A percentile compares a stretch with the other conserved stretches of the same genome.
These are phyloP conservation scores for Laterallus jamaicensis DNA, from an alignment of 2,113 vertebrate genomes.

Conservation along the genomic window DNA sequence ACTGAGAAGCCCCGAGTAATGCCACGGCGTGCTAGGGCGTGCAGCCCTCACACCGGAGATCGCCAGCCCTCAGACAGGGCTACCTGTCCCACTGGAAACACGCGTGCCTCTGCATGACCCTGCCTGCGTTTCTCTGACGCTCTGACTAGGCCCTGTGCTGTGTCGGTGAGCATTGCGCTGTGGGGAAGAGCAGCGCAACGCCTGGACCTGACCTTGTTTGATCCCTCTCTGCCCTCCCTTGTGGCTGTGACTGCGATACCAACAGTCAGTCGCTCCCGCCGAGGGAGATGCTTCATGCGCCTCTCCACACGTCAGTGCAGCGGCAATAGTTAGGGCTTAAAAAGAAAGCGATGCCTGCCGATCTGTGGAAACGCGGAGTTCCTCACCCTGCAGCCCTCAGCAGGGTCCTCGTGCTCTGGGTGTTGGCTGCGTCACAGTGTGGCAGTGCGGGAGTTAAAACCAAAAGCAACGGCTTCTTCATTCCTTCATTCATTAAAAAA, in stretches of 20 bases:
- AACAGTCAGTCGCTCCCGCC: not conserved
- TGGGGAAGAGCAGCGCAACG: accelerated
- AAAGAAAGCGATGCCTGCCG: not conserved
- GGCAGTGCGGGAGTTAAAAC: not conserved
- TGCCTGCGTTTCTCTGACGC: not conserved
- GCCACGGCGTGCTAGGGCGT: not conserved
- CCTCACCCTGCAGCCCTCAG: not conserved
- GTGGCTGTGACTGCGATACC: not conserved
- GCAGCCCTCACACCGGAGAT: too few relatives aligned
- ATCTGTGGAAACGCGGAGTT: not conserved
- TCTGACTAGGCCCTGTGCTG: not conserved
- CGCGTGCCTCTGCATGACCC: not conserved
- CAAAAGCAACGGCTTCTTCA: not conserved
- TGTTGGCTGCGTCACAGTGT: too few relatives aligned
- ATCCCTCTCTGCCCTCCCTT: not conserved
- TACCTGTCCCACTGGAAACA: not conserved
- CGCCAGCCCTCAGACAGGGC: not conserved
- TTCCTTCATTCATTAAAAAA: not conserved
- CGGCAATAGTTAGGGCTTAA: not conserved
- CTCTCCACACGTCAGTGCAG: not conserved
- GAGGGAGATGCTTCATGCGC: not conserved
- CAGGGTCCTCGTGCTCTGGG: too few relatives aligned
- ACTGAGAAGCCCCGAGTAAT: not conserved
- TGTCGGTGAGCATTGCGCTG: accelerated
- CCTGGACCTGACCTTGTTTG: not conserved